Percentiles rank a stretch among this genome's conserved stretches.
Evolutionary conservation across 2,113 vertebrate species (phyloP).

Genomic region (Prionailurus bengalensis): DNA sequence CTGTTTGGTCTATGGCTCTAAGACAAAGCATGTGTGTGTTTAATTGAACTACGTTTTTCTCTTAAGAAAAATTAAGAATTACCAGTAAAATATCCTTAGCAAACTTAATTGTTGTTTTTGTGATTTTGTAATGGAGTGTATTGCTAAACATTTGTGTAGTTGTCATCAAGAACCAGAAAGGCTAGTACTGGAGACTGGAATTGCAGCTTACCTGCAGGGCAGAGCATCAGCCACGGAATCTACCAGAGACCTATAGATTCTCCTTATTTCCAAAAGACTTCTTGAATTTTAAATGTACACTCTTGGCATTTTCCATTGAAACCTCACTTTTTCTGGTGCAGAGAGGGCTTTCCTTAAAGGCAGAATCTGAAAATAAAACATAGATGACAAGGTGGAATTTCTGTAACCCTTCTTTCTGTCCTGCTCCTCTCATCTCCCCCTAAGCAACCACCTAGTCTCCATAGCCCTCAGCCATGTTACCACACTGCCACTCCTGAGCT

Average conservation of each 20-base stretch:
- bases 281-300: slow-evolving; percentile 28
- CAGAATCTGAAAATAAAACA: slow-evolving; percentile 7
- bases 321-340: slow-evolving; percentile 40
- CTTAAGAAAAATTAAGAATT: slow-evolving; percentile 29
- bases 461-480: not conserved
- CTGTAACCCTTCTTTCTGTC: not conserved
- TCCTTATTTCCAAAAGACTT: slow-evolving; percentile 27
- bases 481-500: not conserved
- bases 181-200: not conserved
- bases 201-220: not conserved
- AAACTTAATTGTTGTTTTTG: not conserved
- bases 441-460: not conserved
- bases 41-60: not conserved
- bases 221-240: not conserved
- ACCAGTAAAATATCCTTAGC: not conserved
- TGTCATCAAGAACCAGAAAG: not conserved
- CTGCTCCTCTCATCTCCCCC: not conserved
- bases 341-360: slow-evolving; percentile 4
- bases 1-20: not conserved
- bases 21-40: not conserved
- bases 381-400: not conserved
- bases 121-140: not conserved
- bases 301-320: slow-evolving; percentile 71
- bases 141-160: not conserved
- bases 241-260: not conserved